Evolutionary conservation across 2,797 vertebrate genomes (phyloP).

Genomic region (Rhincodon typus): DNA sequence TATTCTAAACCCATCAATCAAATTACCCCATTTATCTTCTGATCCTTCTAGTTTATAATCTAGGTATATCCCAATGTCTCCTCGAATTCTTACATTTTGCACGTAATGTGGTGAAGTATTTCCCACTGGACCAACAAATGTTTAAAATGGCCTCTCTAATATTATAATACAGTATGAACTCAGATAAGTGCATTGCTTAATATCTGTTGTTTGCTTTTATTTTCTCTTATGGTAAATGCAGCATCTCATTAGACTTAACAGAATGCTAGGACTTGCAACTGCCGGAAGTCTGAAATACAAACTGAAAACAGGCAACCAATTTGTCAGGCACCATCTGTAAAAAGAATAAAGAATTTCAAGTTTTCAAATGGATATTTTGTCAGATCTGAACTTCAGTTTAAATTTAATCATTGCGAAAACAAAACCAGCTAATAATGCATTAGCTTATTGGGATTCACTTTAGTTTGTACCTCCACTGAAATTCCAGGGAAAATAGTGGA

Average conservation of each 20-base stretch:
- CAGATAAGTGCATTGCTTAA: background rate
- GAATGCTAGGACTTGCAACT: background rate
- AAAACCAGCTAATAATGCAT: background rate
- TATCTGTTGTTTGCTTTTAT: background rate
- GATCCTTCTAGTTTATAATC: background rate
- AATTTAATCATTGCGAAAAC: background rate
- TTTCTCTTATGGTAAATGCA: background rate
- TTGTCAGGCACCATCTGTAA: background rate
- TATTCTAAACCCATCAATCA: background rate
- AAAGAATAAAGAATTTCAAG: background rate
- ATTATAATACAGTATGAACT: background rate
- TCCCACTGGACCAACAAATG: background rate
- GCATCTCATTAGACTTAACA: background rate
- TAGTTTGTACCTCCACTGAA: background rate
- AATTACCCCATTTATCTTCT: background rate
- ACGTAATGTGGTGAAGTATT: background rate
- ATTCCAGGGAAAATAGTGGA: background rate
- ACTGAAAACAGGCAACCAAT: background rate
- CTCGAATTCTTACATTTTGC: background rate
- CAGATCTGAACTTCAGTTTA: background rate
- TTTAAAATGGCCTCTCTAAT: background rate
- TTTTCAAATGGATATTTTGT: background rate
- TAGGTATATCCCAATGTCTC: background rate
- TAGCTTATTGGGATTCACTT: background rate
- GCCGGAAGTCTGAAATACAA: background rate